These are phyloP conservation scores for Saccopteryx leptura DNA, from an alignment of 2,113 vertebrate species.

Conservation along the genomic window DNA sequence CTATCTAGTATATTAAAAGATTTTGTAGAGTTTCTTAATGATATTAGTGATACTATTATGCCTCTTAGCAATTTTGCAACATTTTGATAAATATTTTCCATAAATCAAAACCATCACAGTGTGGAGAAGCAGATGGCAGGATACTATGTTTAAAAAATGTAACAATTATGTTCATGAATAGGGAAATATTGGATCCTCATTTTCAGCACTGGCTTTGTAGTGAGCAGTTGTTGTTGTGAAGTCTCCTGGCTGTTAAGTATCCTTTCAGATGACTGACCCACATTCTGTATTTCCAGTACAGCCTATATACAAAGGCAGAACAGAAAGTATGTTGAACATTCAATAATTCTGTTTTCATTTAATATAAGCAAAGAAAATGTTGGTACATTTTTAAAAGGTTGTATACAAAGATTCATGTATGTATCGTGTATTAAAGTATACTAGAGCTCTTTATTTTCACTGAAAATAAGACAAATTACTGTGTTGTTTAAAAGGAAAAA, in stretches of 20 bases:
- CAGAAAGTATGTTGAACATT: slow-evolving; percentile 74
- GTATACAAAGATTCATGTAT: slow-evolving; percentile 81
- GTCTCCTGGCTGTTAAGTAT: slow-evolving; percentile 72
- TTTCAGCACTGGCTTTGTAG: slow-evolving; percentile 76
- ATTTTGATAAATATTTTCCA: slow-evolving; percentile 89
- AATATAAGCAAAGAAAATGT: slow-evolving; percentile 83
- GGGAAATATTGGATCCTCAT: slow-evolving; percentile 80
- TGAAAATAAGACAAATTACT: slow-evolving; percentile 86
- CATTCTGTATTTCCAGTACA: slow-evolving; percentile 29
- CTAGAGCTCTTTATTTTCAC: slow-evolving; percentile 83
- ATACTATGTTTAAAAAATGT: slow-evolving; percentile 85
- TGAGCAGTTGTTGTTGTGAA: slow-evolving; percentile 82
- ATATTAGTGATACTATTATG: slow-evolving; percentile 86
- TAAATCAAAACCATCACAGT: slow-evolving; percentile 88
- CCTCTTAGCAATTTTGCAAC: slow-evolving; percentile 88
- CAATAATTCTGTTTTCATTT: slow-evolving; percentile 83
- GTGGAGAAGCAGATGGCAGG: slow-evolving; percentile 88
- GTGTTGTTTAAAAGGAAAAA: slow-evolving; percentile 88
- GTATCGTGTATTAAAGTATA: slow-evolving; percentile 78
- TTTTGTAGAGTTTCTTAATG: slow-evolving; percentile 84
- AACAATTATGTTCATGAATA: slow-evolving; percentile 89
- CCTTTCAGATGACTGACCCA: slow-evolving; percentile 63
- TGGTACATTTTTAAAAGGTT: slow-evolving; percentile 77
- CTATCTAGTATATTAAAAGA: slow-evolving; percentile 86
- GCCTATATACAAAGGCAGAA: slow-evolving; percentile 71